Evolutionary conservation across 2,113 vertebrate genomes (phyloP).

Genomic region (Malaclemys terrapin): DNA sequence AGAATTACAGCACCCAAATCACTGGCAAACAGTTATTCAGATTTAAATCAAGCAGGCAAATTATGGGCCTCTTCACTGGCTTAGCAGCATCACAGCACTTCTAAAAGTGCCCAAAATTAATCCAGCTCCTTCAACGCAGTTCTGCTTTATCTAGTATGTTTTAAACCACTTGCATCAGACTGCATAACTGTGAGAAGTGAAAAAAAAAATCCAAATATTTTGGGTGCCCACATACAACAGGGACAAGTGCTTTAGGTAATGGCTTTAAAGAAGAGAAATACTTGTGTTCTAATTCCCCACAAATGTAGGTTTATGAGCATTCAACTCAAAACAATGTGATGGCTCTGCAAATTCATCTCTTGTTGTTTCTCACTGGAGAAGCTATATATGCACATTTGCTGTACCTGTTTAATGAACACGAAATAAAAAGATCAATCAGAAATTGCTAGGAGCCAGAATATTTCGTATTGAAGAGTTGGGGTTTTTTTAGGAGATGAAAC

Average conservation of each 20-base stretch:
- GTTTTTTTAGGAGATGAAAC: not conserved
- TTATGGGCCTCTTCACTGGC: not conserved
- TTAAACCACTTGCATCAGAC: not conserved
- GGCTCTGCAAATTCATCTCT: not conserved
- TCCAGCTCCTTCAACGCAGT: not conserved
- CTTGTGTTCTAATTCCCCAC: not conserved
- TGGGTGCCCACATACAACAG: not conserved
- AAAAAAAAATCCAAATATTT: not conserved
- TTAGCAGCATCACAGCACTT: not conserved
- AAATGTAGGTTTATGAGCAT: not conserved
- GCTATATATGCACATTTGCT: not conserved
- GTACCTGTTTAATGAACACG: not conserved
- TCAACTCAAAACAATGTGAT: not conserved
- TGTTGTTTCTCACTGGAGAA: not conserved
- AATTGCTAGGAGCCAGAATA: not conserved
- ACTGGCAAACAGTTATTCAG: not conserved
- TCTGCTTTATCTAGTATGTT: not conserved
- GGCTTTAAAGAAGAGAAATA: not conserved
- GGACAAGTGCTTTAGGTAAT: not conserved
- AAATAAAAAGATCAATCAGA: not conserved
- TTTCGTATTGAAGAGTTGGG: rapidly evolving
- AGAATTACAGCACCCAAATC: not conserved
- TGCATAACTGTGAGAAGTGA: not conserved
- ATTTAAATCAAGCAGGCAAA: not conserved
- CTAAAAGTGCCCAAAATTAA: not conserved